These are phyloP conservation scores for Drosophila santomea DNA, from an alignment of 1,140 invertebrate genomes.

Conservation along the genomic window DNA sequence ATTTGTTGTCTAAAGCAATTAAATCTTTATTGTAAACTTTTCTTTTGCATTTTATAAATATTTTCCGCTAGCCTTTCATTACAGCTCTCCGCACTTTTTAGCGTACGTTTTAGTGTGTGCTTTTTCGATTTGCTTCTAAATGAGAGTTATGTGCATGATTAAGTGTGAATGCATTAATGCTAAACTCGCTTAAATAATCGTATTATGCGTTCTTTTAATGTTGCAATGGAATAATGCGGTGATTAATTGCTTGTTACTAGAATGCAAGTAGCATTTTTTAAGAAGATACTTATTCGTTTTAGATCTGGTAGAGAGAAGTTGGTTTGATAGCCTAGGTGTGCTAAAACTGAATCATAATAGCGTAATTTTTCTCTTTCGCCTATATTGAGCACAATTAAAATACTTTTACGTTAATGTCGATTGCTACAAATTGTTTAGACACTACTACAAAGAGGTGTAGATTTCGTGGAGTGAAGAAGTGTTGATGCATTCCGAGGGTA, in stretches of 20 bases:
- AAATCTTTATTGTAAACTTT: slow-evolving; percentile 74
- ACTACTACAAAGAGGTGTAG: slow-evolving; percentile 66
- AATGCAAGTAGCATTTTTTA: slow-evolving; percentile 65
- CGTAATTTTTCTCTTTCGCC: slow-evolving; percentile 13
- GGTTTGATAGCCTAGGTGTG: slow-evolving; percentile 42
- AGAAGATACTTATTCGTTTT: slow-evolving; percentile 60
- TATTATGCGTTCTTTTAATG: slow-evolving; percentile 40
- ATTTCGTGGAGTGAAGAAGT: slow-evolving; percentile 71
- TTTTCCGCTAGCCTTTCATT: slow-evolving; percentile 52
- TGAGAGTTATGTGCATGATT: slow-evolving; percentile 48
- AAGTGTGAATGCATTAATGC: slow-evolving; percentile 34
- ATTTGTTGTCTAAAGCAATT: slow-evolving; percentile 69
- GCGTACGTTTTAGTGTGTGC: slow-evolving; percentile 42
- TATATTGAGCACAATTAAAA: slow-evolving; percentile 77
- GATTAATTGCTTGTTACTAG: slow-evolving; percentile 47
- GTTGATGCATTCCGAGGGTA: slow-evolving; percentile 63
- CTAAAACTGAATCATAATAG: slow-evolving; percentile 43
- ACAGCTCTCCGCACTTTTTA: slow-evolving; percentile 48
- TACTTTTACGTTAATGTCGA: slow-evolving; percentile 66
- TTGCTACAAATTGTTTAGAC: slow-evolving; percentile 65
- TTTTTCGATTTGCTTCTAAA: slow-evolving; percentile 30
- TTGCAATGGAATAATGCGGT: slow-evolving; percentile 53
- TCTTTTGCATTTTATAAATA: slow-evolving; percentile 64
- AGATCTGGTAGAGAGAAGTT: slow-evolving; percentile 48
- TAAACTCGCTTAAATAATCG: slow-evolving; percentile 33